phyloP scores from a whole-genome alignment of 2,797 vertebrate genomes.

The Pipistrellus nathusii region DNA sequence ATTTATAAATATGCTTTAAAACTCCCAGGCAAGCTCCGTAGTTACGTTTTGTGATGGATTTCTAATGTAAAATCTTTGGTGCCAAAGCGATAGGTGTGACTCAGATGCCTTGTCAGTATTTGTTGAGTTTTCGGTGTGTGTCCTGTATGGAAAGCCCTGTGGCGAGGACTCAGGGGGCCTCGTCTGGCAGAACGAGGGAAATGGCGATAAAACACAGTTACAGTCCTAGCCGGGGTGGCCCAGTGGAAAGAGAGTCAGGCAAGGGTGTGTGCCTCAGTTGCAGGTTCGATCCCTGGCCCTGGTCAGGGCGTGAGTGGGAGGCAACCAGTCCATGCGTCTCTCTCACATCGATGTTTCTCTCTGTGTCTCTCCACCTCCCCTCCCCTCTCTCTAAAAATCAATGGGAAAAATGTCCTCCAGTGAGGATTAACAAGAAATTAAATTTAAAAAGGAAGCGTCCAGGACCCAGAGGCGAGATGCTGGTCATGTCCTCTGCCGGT shows the following conservation, averaged over 20 bases:
- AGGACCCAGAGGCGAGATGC: fast-evolving
- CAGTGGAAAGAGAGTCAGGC: too few relatives aligned
- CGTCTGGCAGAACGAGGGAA: not conserved
- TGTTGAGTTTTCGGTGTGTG: not conserved
- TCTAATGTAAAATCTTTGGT: not conserved
- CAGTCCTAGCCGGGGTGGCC: too few relatives aligned
- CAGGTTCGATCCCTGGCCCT: too few relatives aligned
- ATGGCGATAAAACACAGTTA: not conserved
- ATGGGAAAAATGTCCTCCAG: too few relatives aligned
- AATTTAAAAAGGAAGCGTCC: not conserved
- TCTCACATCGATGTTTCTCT: too few relatives aligned
- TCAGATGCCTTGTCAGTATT: not conserved
- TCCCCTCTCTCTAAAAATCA: too few relatives aligned
- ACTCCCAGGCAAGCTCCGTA: not conserved
- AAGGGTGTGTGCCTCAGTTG: too few relatives aligned
- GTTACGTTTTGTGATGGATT: not conserved
- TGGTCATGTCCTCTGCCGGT: not conserved
- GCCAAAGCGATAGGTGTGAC: not conserved
- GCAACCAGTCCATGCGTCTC: too few relatives aligned
- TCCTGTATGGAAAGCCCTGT: not conserved
- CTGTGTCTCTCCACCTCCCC: too few relatives aligned
- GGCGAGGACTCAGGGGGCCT: not conserved
- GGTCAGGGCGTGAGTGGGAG: too few relatives aligned
- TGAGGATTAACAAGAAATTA: too few relatives aligned
- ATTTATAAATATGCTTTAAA: not conserved